Evolutionary conservation across 2,113 vertebrate genomes (phyloP).

Genomic region (Peromyscus californicus): DNA sequence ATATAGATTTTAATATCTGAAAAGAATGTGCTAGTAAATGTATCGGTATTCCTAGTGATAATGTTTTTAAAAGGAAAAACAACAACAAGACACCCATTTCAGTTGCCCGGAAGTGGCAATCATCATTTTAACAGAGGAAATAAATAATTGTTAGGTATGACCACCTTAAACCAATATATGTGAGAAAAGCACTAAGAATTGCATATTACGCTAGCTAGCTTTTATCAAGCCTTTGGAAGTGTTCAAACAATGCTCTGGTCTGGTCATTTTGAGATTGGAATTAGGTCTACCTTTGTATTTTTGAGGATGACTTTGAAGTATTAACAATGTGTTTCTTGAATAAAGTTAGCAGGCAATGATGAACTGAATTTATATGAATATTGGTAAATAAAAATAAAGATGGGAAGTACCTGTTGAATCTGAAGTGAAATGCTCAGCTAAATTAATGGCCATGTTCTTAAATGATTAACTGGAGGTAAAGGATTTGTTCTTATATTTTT

Average conservation of each 20-base stretch:
- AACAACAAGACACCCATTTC: neutral
- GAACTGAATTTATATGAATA: conserved; percentile 9
- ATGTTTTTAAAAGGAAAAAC: conserved; percentile 35
- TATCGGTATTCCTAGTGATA: neutral
- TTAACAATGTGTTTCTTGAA: neutral
- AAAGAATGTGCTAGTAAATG: conserved; percentile 60
- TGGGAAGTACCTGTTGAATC: neutral
- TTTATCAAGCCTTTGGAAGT: neutral
- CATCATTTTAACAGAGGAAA: conserved; percentile 1
- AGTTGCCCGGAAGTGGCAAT: neutral
- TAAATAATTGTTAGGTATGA: neutral
- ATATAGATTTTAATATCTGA: neutral
- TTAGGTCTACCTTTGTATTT: neutral
- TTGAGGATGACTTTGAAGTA: conserved; percentile 26
- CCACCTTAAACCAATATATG: neutral
- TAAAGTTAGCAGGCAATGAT: neutral
- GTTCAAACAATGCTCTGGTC: too few relatives aligned
- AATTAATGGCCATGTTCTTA: neutral
- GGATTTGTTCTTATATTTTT: neutral
- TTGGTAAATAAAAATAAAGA: conserved; percentile 33
- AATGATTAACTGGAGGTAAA: neutral
- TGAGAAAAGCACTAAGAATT: neutral
- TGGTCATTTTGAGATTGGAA: neutral
- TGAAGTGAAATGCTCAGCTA: neutral
- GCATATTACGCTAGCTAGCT: neutral